Percentiles rank a stretch among this genome's conserved stretches.
Conservation (phyloP, 2,113 vertebrate species). For the Prinia subflava region DNA sequence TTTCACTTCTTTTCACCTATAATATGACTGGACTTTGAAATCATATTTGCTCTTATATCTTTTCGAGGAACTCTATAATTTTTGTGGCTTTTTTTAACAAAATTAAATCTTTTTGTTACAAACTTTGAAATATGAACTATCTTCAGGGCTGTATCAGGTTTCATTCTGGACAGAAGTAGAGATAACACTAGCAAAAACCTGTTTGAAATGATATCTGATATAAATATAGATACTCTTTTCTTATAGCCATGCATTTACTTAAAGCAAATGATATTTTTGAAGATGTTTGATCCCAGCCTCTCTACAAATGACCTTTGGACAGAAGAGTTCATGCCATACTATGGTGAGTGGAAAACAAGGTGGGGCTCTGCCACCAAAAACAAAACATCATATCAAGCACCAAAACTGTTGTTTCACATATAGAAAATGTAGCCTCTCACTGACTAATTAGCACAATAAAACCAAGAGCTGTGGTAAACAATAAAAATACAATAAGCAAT, state of each 20-base stretch:
- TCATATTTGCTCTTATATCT: neutral
- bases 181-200: neutral
- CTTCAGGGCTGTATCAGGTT: neutral
- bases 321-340: neutral
- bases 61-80: neutral
- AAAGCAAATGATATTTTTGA: neutral
- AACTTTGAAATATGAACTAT: neutral
- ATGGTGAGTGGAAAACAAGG: neutral
- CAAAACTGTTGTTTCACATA: neutral
- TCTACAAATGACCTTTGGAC: neutral
- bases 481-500: neutral
- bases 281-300: neutral
- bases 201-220: neutral
- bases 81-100: neutral
- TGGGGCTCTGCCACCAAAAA: neutral
- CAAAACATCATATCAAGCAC: neutral
- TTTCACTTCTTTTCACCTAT: neutral
- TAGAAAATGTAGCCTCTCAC: neutral
- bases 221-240: neutral
- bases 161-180: neutral
- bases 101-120: neutral
- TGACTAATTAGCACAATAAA: slow-evolving; percentile 6
- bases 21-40: neutral
- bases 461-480: neutral
- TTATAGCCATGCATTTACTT: neutral